Conservation (phyloP, 2,113 vertebrate genomes). For the Oceanodroma tethys region DNA sequence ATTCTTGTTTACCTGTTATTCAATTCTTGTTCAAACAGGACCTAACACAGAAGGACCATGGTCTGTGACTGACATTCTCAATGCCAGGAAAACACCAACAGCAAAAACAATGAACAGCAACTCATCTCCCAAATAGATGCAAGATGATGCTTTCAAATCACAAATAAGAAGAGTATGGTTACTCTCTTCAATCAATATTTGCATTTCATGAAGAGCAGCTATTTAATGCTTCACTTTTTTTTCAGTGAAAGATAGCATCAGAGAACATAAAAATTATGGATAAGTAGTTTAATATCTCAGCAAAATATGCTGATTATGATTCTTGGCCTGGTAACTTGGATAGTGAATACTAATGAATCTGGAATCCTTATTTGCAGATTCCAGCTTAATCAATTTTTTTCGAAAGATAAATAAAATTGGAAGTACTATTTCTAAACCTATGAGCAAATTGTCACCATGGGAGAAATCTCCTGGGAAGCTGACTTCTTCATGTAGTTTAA, state of each 20-base stretch:
- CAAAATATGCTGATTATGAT: not conserved
- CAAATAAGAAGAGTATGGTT: not conserved
- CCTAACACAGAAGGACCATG: not conserved
- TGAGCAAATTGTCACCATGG: not conserved
- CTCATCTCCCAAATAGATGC: not conserved
- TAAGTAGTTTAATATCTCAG: constrained; percentile 1
- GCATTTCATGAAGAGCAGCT: not conserved
- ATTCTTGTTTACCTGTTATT: not conserved
- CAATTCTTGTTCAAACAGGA: not conserved
- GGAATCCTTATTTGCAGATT: not conserved
- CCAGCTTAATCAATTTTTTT: not conserved
- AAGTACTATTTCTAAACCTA: not conserved
- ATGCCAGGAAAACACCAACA: not conserved
- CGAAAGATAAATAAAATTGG: not conserved
- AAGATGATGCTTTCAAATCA: not conserved
- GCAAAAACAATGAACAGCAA: not conserved
- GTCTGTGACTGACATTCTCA: not conserved
- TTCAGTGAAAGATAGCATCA: not conserved
- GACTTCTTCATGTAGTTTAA: not conserved
- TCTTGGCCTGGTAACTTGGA: not conserved
- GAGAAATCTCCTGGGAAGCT: not conserved
- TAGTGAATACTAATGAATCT: constrained; percentile 4
- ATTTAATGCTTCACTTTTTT: not conserved
- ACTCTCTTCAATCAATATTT: not conserved
- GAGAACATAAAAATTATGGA: not conserved